Conservation (phyloP, 2,113 vertebrate genomes). For the Sclerurus mexicanus region DNA sequence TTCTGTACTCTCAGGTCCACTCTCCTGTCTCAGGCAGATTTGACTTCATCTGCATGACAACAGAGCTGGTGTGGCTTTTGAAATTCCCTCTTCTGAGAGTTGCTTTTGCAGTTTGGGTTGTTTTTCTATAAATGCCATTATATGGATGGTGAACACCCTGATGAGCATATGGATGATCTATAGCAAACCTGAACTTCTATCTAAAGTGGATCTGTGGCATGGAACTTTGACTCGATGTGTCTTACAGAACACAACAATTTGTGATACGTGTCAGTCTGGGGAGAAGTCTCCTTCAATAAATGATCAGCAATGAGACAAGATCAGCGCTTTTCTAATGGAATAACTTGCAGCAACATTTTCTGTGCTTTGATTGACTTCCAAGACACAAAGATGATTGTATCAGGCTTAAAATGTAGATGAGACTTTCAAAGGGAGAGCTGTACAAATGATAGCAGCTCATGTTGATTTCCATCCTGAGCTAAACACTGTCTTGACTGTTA, state of each 20-base stretch:
- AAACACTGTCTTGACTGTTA: background rate
- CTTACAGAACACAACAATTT: background rate
- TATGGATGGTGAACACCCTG: background rate
- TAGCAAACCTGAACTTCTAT: background rate
- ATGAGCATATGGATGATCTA: background rate
- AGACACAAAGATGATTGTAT: background rate
- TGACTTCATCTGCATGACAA: rapidly evolving
- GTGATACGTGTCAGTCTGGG: background rate
- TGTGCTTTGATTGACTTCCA: background rate
- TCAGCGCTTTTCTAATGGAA: background rate
- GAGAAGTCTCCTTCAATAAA: background rate
- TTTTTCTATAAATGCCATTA: background rate
- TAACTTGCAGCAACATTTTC: background rate
- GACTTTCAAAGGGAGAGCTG: background rate
- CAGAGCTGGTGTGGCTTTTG: background rate
- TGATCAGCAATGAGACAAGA: background rate
- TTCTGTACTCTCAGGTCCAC: too few species aligned
- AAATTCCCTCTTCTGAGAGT: background rate
- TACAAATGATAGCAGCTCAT: background rate
- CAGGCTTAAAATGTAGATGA: constrained; percentile 18
- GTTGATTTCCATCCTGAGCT: background rate
- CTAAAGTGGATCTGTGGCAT: background rate
- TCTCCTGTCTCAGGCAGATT: background rate
- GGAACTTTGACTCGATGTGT: background rate
- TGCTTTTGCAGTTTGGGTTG: rapidly evolving